Evolutionary conservation across 2,797 vertebrate species (phyloP).

Genomic region (Sarcophilus harrisii): DNA sequence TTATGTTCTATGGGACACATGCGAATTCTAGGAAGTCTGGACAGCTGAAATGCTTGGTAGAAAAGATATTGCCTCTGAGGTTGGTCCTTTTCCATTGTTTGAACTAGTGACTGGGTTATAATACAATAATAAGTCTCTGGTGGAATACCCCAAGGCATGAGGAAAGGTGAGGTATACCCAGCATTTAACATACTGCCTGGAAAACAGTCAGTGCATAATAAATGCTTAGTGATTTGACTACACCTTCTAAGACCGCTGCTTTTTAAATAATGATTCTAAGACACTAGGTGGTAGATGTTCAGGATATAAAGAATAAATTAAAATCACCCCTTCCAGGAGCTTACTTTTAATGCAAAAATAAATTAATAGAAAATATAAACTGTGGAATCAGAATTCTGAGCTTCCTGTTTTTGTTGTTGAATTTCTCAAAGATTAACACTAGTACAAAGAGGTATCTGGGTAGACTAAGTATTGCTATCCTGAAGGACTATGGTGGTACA

Average conservation of each 20-base stretch:
- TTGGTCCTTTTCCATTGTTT: not conserved
- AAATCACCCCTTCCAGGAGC: not conserved
- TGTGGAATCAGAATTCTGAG: not conserved
- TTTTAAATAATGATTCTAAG: not conserved
- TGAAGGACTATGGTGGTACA: not conserved
- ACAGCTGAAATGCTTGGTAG: not conserved
- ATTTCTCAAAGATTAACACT: not conserved
- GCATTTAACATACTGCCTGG: not conserved
- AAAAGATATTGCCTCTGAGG: not conserved
- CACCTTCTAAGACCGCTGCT: not conserved
- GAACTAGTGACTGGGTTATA: not conserved
- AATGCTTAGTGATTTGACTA: not conserved
- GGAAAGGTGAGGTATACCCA: not conserved
- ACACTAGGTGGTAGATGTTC: not conserved
- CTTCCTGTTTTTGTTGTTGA: not conserved
- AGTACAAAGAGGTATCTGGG: not conserved
- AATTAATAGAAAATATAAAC: not conserved
- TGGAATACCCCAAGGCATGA: too few relatives aligned
- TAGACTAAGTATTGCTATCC: not conserved
- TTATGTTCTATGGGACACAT: not conserved
- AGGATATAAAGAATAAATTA: not conserved
- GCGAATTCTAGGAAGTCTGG: not conserved
- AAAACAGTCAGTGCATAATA: not conserved
- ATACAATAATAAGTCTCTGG: not conserved
- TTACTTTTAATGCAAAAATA: not conserved